Evolutionary conservation across 2,888 invertebrate genomes (phyloP).

Genomic region (Empis livida): DNA sequence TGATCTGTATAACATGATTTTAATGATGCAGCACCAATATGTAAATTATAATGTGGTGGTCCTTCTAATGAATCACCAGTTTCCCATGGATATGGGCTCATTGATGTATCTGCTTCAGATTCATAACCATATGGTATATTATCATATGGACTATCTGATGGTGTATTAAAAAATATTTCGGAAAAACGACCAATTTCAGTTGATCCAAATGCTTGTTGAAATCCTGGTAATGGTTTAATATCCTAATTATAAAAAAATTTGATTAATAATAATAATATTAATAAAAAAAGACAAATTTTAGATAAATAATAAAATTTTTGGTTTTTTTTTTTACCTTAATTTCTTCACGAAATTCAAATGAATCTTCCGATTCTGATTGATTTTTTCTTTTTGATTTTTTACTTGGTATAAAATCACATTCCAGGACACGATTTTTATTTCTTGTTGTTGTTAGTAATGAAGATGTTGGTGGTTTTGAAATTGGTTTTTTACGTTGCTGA

Average conservation of each 20-base stretch:
- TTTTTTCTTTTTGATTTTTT: slow-evolving; percentile 26
- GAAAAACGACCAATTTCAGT: slow-evolving; percentile 77
- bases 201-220: slow-evolving; percentile 75
- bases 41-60: slow-evolving; percentile 19
- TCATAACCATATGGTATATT: slow-evolving; percentile 11
- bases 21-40: slow-evolving; percentile 17
- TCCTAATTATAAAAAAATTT: slow-evolving; percentile 16
- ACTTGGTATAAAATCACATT: slow-evolving; percentile 29
- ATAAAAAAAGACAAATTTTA: too few species aligned
- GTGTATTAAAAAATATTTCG: slow-evolving; percentile 43
- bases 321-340: slow-evolving; percentile 25
- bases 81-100: slow-evolving; percentile 20
- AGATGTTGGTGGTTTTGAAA: neutral
- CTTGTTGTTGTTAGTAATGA: neutral
- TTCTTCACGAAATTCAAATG: slow-evolving; percentile 21
- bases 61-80: slow-evolving; percentile 19
- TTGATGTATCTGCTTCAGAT: slow-evolving; percentile 17
- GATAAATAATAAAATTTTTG: too few species aligned
- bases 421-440: slow-evolving; percentile 25
- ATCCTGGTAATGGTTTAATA: slow-evolving; percentile 54
- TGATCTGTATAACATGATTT: slow-evolving; percentile 17
- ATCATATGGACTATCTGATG: slow-evolving; percentile 21
- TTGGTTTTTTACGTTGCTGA: neutral
- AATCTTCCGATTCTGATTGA: slow-evolving; percentile 2
- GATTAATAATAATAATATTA: neutral